Percentiles rank a stretch among this genome's conserved stretches.
These are phyloP conservation scores for Zaprionus taronus DNA, from an alignment of 1,140 invertebrate genomes.

Conservation along the genomic window DNA sequence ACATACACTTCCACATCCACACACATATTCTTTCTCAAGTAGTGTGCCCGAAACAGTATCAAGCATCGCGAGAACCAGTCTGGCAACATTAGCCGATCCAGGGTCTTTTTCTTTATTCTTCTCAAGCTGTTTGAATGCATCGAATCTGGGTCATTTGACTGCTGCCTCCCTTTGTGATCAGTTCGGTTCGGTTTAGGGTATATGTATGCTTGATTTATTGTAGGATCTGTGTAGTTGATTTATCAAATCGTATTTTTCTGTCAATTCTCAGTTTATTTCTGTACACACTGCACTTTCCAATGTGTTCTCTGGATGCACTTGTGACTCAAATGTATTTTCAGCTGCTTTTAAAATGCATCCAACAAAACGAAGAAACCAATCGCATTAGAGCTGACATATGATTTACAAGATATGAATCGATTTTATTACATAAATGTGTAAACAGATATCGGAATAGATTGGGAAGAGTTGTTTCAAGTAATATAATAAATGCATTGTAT, in stretches of 20 bases:
- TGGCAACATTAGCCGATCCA: constrained; percentile 22
- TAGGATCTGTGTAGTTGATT: constrained; percentile 68
- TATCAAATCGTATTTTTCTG: constrained; percentile 58
- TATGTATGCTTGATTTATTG: constrained; percentile 57
- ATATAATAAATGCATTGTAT: neutral
- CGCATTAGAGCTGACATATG: neutral
- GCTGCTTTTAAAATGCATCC: constrained; percentile 24
- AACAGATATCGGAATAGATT: neutral
- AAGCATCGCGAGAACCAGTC: constrained; percentile 26
- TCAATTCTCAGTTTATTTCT: constrained; percentile 59
- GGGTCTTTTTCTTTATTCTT: constrained; percentile 10
- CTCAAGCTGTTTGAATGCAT: constrained; percentile 28
- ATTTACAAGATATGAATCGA: constrained; percentile 18
- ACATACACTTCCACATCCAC: neutral
- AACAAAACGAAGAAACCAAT: neutral
- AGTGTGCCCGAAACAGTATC: constrained; percentile 7
- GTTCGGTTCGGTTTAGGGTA: constrained; percentile 17
- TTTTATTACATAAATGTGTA: constrained; percentile 23
- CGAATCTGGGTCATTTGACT: constrained; percentile 70
- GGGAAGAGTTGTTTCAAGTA: neutral
- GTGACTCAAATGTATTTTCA: constrained; percentile 26
- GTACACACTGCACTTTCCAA: constrained; percentile 7
- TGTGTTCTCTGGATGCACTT: constrained; percentile 19
- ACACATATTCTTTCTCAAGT: neutral
- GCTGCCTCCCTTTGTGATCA: constrained; percentile 56